A percentile compares a stretch with the other conserved stretches of the same genome.
phyloP scores from a whole-genome alignment of 2,113 vertebrate genomes.

The Thomomys bottae region DNA sequence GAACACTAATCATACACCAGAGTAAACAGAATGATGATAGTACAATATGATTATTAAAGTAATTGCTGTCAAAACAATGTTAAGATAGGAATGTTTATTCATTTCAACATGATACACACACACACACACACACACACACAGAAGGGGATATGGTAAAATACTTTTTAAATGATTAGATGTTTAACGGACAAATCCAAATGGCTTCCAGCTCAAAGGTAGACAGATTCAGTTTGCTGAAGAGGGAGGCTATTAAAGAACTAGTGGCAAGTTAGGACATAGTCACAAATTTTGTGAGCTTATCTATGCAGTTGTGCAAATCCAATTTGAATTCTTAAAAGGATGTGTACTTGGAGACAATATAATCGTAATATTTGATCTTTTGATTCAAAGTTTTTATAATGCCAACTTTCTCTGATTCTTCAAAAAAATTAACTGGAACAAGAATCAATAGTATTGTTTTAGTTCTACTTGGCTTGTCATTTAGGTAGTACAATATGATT shows the following conservation, averaged over 20 bases:
- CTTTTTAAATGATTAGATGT: slow-evolving; percentile 64
- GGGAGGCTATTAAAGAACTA: slow-evolving; percentile 60
- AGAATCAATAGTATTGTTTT: slow-evolving; percentile 47
- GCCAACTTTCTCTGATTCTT: slow-evolving; percentile 11
- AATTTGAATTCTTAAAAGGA: not conserved
- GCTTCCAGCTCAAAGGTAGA: slow-evolving; percentile 51
- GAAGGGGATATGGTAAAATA: slow-evolving; percentile 50
- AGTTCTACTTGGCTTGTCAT: slow-evolving; percentile 1
- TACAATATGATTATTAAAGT: slow-evolving; percentile 52
- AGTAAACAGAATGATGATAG: slow-evolving; percentile 66
- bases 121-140: no score
- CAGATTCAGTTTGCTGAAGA: slow-evolving; percentile 53
- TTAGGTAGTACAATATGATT: not conserved
- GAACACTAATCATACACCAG: slow-evolving; percentile 65
- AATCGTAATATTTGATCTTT: slow-evolving; percentile 24
- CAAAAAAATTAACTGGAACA: slow-evolving; percentile 18
- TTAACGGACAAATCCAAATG: slow-evolving; percentile 74
- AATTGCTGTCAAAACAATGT: slow-evolving; percentile 74
- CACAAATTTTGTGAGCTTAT: slow-evolving; percentile 53
- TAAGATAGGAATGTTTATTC: slow-evolving; percentile 42
- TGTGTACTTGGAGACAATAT: not conserved
- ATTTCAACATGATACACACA: slow-evolving; percentile 41
- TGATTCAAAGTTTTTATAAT: slow-evolving; percentile 31
- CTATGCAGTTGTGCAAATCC: slow-evolving; percentile 46
- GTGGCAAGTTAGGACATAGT: slow-evolving; percentile 70